Evolutionary conservation across 2,113 vertebrate species (phyloP).

Genomic region (Dasyurus viverrinus): DNA sequence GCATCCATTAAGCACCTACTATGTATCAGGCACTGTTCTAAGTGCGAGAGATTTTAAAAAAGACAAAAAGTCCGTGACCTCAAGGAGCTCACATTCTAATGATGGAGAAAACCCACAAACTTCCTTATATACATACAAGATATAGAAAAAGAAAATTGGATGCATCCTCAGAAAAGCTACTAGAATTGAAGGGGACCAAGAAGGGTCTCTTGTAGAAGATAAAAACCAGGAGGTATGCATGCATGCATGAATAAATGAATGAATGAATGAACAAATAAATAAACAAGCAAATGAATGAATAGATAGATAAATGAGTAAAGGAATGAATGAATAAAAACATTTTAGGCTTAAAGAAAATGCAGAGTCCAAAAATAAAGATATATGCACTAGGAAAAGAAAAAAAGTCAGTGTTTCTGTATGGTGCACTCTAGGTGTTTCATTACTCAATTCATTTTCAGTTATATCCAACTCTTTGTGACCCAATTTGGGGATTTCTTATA

Average conservation of each 20-base stretch:
- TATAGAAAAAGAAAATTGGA: background rate
- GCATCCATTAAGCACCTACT: background rate
- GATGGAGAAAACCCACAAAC: background rate
- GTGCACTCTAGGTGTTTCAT: background rate
- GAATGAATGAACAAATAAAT: no score
- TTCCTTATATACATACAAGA: background rate
- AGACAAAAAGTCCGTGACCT: background rate
- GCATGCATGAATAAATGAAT: no score
- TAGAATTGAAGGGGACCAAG: background rate
- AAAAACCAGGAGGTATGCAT: background rate
- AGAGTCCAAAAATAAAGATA: background rate
- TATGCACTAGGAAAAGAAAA: background rate
- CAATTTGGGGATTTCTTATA: background rate
- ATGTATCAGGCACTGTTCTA: background rate
- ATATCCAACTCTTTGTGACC: background rate
- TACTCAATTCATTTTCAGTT: background rate
- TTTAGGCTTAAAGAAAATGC: background rate
- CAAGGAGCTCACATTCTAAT: background rate
- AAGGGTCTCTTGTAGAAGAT: background rate
- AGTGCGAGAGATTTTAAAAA: background rate
- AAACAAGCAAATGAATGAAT: no score
- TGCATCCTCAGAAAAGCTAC: background rate
- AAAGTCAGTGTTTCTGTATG: background rate
- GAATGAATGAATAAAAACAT: no score
- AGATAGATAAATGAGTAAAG: no score